Percentiles rank a stretch among this genome's conserved stretches.
Conservation (phyloP, 2,888 invertebrate species). For the Chelonus formosanus region DNA sequence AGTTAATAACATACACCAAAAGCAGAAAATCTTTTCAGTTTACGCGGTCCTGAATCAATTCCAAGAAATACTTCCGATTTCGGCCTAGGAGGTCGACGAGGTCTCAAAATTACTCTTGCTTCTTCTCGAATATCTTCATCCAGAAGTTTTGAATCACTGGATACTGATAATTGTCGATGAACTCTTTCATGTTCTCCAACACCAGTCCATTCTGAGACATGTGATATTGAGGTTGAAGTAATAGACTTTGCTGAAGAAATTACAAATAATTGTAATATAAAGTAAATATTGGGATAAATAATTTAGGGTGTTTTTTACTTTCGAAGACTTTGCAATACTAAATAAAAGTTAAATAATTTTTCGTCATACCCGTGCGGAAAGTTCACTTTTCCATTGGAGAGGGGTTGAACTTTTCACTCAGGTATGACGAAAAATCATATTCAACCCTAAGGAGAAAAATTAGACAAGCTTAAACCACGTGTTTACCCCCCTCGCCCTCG, state of each 20-base stretch:
- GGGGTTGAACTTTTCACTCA: no score
- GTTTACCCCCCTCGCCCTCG: no score
- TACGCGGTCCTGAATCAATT: conserved; percentile 70
- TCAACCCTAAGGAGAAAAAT: no score
- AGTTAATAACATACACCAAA: conserved; percentile 79
- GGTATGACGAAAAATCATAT: no score
- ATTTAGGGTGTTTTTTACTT: no score
- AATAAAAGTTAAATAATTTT: no score
- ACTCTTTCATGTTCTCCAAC: conserved; percentile 82
- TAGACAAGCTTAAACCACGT: no score
- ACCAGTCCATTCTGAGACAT: conserved; percentile 78
- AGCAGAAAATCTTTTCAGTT: conserved; percentile 94
- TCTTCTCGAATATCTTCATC: conserved; percentile 91
- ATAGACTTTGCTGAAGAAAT: conserved; percentile 33
- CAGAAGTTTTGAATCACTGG: conserved; percentile 89
- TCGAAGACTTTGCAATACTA: no score
- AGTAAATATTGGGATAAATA: conserved; percentile 3
- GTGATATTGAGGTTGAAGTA: conserved; percentile 36
- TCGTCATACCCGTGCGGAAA: no score
- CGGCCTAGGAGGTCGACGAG: conserved; percentile 91
- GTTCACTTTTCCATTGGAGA: no score
- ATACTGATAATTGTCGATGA: conserved; percentile 88
- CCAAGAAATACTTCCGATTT: conserved; percentile 93
- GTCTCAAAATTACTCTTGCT: conserved; percentile 86
- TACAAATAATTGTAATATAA: conserved; percentile 3